A percentile compares a stretch with the other conserved stretches of the same genome.
Evolutionary conservation across 35 echinoderm and acorn worm species (phyloP).

Genomic region (Anneissia japonica): DNA sequence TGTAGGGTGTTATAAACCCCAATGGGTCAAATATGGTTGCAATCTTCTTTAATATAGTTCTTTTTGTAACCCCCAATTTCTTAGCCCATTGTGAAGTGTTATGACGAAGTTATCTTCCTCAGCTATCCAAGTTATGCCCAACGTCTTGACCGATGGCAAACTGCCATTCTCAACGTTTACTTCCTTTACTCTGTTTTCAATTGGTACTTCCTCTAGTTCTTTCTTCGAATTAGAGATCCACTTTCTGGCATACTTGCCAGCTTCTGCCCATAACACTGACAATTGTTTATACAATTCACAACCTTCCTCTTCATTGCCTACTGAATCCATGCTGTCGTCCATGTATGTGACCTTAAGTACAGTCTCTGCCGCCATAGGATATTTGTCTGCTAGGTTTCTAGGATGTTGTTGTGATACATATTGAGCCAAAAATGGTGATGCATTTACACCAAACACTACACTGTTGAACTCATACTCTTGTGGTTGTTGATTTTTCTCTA

Average conservation of each 20-base stretch:
- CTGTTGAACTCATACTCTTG: background rate
- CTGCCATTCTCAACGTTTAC: slow-evolving; percentile 8
- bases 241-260: slow-evolving; percentile 19
- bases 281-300: slow-evolving; percentile 20
- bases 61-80: slow-evolving; percentile 3
- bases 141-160: slow-evolving; percentile 11
- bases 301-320: slow-evolving; percentile 6
- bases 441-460: slow-evolving; percentile 16
- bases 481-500: too few relatives aligned
- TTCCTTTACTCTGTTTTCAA: slow-evolving; percentile 13
- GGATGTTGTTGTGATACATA: slow-evolving; percentile 9
- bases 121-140: slow-evolving; percentile 19
- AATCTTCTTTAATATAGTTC: slow-evolving; percentile 16
- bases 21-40: slow-evolving; percentile 22
- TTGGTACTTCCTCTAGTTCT: slow-evolving; percentile 12
- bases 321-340: slow-evolving; percentile 41
- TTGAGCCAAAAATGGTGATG: slow-evolving; percentile 8
- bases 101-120: slow-evolving; percentile 11
- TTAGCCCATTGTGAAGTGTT: background rate
- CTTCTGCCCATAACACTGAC: background rate
- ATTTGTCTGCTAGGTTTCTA: background rate
- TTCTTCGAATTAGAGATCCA: slow-evolving; percentile 22
- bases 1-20: slow-evolving; percentile 19
- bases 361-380: slow-evolving; percentile 17
- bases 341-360: slow-evolving; percentile 31